Evolutionary conservation across 92 coral and sea anemone genomes (phyloP).

Genomic region (Umimayanthus kanabou): DNA sequence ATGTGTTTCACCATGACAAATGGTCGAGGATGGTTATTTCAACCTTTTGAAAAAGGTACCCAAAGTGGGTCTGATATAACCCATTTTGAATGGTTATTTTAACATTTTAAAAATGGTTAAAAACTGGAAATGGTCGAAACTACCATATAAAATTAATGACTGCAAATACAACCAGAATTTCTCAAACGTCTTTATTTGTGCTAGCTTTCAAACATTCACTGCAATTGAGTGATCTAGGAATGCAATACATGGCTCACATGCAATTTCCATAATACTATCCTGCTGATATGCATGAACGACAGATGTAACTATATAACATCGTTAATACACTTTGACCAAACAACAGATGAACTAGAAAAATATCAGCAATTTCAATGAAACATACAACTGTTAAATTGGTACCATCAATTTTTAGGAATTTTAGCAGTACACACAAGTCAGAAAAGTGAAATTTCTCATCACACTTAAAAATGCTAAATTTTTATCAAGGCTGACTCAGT

Average conservation of each 20-base stretch:
- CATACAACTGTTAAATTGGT: neutral
- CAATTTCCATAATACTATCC: conserved; percentile 11
- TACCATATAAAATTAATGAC: conserved; percentile 24
- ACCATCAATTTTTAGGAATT: too few species aligned
- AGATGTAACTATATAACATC: conserved; percentile 13
- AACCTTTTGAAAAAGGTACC: too few species aligned
- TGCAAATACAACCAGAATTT: conserved; percentile 27
- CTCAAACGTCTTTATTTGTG: conserved; percentile 24
- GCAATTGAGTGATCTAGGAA: conserved; percentile 23
- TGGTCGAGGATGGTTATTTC: too few species aligned
- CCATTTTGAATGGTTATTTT: too few species aligned
- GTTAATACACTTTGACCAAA: conserved; percentile 5
- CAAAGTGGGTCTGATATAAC: too few species aligned
- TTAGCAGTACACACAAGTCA: neutral
- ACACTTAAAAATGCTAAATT: too few species aligned
- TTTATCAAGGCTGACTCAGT: too few species aligned
- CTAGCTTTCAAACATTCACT: conserved; percentile 6
- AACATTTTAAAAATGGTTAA: neutral
- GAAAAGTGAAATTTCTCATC: neutral
- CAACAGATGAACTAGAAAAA: conserved; percentile 17
- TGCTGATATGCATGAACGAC: conserved; percentile 7
- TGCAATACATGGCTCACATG: conserved; percentile 20
- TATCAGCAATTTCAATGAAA: conserved; percentile 22
- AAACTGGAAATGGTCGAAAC: conserved; percentile 10
- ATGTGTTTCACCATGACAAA: too few species aligned